phyloP scores from a whole-genome alignment of 2,888 invertebrate species.

The Poecilobothrus nobilitatus region DNA sequence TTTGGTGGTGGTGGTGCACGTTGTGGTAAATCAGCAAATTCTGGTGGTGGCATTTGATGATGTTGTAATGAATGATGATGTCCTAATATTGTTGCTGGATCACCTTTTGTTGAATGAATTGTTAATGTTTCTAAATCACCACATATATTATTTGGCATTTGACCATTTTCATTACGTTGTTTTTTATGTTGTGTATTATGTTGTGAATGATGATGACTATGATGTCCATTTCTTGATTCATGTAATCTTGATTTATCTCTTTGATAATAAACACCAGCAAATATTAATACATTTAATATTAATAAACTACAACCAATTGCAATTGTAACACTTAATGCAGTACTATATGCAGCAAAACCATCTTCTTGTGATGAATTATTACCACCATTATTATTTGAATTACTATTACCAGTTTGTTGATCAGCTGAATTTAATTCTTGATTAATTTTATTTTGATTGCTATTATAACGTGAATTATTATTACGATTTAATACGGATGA shows the following conservation, averaged over 20 bases:
- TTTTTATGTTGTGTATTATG: conserved; percentile 49
- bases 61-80: conserved; percentile 69
- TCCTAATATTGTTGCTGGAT: conserved; percentile 62
- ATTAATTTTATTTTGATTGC: conserved; percentile 34
- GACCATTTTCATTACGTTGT: conserved; percentile 72
- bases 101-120: conserved; percentile 53
- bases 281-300: conserved; percentile 85
- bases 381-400: background rate
- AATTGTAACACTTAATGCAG: conserved; percentile 84
- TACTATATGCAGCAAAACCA: conserved; percentile 82
- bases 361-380: conserved; percentile 58
- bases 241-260: conserved; percentile 72
- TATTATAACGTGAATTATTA: conserved; percentile 31
- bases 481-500: conserved; percentile 40
- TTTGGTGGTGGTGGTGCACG: conserved; percentile 67
- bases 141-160: conserved; percentile 81
- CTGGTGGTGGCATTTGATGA: conserved; percentile 76
- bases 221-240: conserved; percentile 39
- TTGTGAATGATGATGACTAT: conserved; percentile 32
- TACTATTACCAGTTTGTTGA: conserved; percentile 1
- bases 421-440: conserved; percentile 29
- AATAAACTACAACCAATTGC: conserved; percentile 89
- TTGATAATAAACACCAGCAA: conserved; percentile 91
- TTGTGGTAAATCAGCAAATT: conserved; percentile 73
- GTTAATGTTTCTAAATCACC: conserved; percentile 64